A percentile compares a stretch with the other conserved stretches of the same genome.
Conservation (phyloP, 2,113 vertebrate species). For the Etia nguti region DNA sequence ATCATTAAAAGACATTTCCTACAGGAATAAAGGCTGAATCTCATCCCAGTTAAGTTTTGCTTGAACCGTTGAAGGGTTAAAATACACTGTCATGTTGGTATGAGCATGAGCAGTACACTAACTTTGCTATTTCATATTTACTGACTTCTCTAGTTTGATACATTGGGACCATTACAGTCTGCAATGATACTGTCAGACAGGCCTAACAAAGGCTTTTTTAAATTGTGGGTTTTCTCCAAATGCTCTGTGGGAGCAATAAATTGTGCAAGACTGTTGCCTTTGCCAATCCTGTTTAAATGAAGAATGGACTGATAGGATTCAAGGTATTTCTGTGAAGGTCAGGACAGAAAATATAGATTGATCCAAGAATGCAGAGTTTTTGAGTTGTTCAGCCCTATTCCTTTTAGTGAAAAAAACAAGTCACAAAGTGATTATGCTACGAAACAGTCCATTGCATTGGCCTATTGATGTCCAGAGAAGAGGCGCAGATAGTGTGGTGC, state of each 20-base stretch:
- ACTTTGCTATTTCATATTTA: background rate
- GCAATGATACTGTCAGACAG: slow-evolving; percentile 30
- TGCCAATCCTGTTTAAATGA: slow-evolving; percentile 18
- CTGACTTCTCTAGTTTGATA: slow-evolving; percentile 22
- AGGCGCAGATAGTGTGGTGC: slow-evolving; percentile 62
- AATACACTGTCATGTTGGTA: background rate
- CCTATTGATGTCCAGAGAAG: slow-evolving; percentile 71
- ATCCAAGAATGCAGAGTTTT: slow-evolving; percentile 41
- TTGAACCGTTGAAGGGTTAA: background rate
- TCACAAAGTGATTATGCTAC: slow-evolving; percentile 61
- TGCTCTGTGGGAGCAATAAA: slow-evolving; percentile 45
- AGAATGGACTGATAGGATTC: background rate
- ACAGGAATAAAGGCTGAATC: background rate
- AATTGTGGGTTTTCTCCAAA: slow-evolving; percentile 21
- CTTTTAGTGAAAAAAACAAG: slow-evolving; percentile 63
- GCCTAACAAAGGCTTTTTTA: slow-evolving; percentile 25
- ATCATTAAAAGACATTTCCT: background rate
- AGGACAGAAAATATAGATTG: background rate
- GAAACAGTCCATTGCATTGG: slow-evolving; percentile 71
- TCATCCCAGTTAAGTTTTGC: background rate
- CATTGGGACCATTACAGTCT: background rate
- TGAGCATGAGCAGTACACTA: background rate
- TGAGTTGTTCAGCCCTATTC: slow-evolving; percentile 38
- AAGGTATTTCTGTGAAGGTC: slow-evolving; percentile 26
- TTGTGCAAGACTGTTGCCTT: background rate